Percentiles rank a stretch among this genome's conserved stretches.
These are phyloP conservation scores for Metopia argyrocephala DNA, from an alignment of 2,888 invertebrate genomes.

Conservation along the genomic window DNA sequence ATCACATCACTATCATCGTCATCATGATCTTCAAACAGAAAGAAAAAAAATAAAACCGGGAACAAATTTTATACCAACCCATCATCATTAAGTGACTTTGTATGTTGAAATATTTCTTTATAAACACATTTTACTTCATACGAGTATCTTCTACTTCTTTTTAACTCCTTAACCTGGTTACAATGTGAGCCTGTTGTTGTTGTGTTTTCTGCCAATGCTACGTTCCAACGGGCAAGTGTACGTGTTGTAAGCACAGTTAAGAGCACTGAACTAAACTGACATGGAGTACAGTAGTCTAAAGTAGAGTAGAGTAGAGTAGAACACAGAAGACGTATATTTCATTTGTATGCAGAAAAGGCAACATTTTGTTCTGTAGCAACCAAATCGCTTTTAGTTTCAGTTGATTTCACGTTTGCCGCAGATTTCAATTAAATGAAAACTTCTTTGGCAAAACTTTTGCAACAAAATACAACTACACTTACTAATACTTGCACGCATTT, in stretches of 20 bases:
- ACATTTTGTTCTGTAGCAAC: constrained; percentile 29
- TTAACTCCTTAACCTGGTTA: background rate
- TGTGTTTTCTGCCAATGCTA: constrained; percentile 1
- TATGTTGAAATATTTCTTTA: background rate
- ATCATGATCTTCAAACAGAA: background rate
- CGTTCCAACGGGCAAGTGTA: background rate
- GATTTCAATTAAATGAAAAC: constrained; percentile 62
- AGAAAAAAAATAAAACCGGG: background rate
- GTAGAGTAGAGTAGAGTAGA: background rate
- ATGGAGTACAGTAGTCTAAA: background rate
- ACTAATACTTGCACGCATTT: background rate
- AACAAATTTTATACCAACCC: background rate
- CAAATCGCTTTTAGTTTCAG: constrained; percentile 61
- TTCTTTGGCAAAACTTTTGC: background rate
- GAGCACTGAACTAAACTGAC: too few species aligned
- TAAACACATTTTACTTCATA: background rate
- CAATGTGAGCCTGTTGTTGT: background rate
- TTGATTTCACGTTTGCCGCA: constrained; percentile 62
- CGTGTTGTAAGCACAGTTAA: background rate
- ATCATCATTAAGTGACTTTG: constrained; percentile 43
- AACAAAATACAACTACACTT: background rate
- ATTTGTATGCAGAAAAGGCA: constrained; percentile 58
- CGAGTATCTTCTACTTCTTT: background rate
- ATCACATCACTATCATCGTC: background rate
- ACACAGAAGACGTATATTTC: too few species aligned